phyloP scores from a whole-genome alignment of 2,113 vertebrate species.

The Gadus chalcogrammus region DNA sequence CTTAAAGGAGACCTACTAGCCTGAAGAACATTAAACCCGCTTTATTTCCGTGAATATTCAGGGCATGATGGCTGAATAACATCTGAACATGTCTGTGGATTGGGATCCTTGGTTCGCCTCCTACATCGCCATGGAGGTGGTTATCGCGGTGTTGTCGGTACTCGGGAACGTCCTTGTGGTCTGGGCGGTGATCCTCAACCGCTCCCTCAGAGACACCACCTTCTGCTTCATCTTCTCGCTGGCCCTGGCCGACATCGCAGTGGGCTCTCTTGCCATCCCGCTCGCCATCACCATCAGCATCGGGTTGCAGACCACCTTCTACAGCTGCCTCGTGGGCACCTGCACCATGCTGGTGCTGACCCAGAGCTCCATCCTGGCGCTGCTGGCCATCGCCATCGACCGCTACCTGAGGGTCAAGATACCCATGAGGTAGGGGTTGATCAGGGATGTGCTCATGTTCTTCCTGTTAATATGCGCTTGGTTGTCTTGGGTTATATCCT shows the following conservation, averaged over 20 bases:
- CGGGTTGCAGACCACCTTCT: slow-evolving; percentile 82
- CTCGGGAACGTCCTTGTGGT: slow-evolving; percentile 96
- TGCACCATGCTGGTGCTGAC: slow-evolving; percentile 94
- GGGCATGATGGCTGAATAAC: no score
- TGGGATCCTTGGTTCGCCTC: slow-evolving; percentile 33
- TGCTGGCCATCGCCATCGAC: slow-evolving; percentile 95
- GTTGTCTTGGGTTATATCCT: not conserved
- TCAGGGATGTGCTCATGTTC: not conserved
- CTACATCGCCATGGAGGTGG: slow-evolving; percentile 90
- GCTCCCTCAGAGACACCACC: slow-evolving; percentile 87
- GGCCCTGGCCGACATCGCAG: slow-evolving; percentile 91
- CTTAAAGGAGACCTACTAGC: no score
- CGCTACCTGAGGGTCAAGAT: slow-evolving; percentile 95
- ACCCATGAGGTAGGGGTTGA: slow-evolving; percentile 82
- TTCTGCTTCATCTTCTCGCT: slow-evolving; percentile 95
- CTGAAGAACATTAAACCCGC: no score
- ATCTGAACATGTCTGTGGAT: not conserved
- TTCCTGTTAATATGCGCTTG: not conserved
- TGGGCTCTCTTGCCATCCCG: slow-evolving; percentile 92
- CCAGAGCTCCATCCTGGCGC: slow-evolving; percentile 94
- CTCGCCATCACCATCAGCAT: slow-evolving; percentile 92
- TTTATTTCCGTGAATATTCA: no score
- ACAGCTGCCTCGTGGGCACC: slow-evolving; percentile 88
- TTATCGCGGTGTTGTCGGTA: slow-evolving; percentile 89
- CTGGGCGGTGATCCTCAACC: slow-evolving; percentile 95